Evolutionary conservation across 1,140 invertebrate species (phyloP).

Genomic region (Anoplophora glabripennis): DNA sequence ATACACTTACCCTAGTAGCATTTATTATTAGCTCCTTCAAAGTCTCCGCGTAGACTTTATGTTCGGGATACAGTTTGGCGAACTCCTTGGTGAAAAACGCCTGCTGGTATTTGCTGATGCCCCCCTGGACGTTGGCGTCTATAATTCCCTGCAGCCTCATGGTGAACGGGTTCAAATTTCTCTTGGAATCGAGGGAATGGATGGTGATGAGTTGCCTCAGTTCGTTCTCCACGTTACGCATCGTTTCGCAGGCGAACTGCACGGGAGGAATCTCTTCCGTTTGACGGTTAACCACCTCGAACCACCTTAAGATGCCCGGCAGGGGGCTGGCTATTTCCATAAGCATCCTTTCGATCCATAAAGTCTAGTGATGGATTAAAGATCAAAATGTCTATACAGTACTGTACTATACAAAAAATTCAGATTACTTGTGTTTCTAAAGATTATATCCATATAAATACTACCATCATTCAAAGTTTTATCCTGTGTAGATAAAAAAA

Average conservation of each 20-base stretch:
- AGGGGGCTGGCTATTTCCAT: constrained; percentile 77
- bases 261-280: constrained; percentile 86
- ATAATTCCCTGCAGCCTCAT: constrained; percentile 92
- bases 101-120: constrained; percentile 90
- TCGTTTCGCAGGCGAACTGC: constrained; percentile 89
- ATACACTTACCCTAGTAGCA: constrained; percentile 58
- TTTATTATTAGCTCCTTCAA: constrained; percentile 74
- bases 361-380: constrained; percentile 56
- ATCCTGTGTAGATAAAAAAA: too few relatives aligned
- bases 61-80: constrained; percentile 68
- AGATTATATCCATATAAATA: too few relatives aligned
- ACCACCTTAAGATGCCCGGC: constrained; percentile 93
- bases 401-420: too few relatives aligned
- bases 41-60: constrained; percentile 69
- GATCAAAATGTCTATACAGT: too few relatives aligned
- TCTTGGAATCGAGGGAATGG: constrained; percentile 72
- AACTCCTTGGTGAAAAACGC: constrained; percentile 87
- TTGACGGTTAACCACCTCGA: constrained; percentile 78
- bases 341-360: constrained; percentile 95
- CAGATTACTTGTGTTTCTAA: too few relatives aligned
- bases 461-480: too few relatives aligned
- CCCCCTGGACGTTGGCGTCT: constrained; percentile 94
- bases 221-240: constrained; percentile 84
- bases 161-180: constrained; percentile 86
- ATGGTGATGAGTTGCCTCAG: constrained; percentile 72